These are phyloP conservation scores for Clarias pachynema DNA, from an alignment of 2,797 vertebrate species.

Conservation along the genomic window DNA sequence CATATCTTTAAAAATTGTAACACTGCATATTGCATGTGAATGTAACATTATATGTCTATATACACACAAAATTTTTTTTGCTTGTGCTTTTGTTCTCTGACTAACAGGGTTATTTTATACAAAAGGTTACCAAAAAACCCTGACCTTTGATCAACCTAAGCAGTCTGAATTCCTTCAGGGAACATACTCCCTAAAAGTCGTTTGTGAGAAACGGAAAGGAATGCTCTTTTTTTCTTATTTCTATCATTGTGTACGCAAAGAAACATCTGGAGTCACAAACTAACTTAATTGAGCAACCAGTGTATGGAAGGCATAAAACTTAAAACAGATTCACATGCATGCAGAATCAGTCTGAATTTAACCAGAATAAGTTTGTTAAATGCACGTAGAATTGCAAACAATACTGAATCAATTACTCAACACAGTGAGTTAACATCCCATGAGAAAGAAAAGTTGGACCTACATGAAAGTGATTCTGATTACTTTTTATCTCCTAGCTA, in stretches of 20 bases:
- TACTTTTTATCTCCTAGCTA: neutral
- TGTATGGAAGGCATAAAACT: conserved; percentile 30
- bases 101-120: conserved; percentile 39
- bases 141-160: conserved; percentile 36
- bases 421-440: neutral
- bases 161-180: conserved; percentile 28
- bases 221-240: conserved; percentile 40
- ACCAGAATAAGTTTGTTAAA: neutral
- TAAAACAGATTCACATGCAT: conserved; percentile 50
- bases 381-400: neutral
- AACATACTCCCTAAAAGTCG: conserved; percentile 43
- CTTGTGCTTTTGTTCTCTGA: conserved; percentile 48
- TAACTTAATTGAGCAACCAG: conserved; percentile 59
- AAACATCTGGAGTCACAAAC: conserved; percentile 68
- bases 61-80: conserved; percentile 29
- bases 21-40: conserved; percentile 55
- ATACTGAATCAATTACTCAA: neutral
- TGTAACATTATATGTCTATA: conserved; percentile 48
- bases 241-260: conserved; percentile 46
- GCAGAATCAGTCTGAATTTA: neutral
- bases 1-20: conserved; percentile 45
- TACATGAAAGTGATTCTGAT: neutral
- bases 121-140: conserved; percentile 36
- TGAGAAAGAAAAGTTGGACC: conserved; percentile 4
- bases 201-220: conserved; percentile 28